Evolutionary conservation across 2,797 vertebrate genomes (phyloP), one percentile per base, ranked within the genome.

Genomic region (Morus bassanus): DNA sequence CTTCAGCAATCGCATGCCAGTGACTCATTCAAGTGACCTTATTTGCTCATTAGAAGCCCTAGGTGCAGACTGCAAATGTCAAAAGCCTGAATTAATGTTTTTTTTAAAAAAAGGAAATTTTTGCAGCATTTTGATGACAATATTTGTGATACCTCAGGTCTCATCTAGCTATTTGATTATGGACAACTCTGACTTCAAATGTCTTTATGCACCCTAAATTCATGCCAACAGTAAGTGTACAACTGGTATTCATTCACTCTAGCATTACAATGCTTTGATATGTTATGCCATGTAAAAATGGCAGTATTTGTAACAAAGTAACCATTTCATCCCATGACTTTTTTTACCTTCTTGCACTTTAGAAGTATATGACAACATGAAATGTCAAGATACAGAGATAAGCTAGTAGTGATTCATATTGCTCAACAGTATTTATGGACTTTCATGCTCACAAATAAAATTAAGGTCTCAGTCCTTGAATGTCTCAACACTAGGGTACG

Each of bases 21-120:
- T 92, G 96, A 98, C 93, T 98, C 94, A 96, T 95, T 96, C 93
- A 74, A 97, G 80, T 93, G 95, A 98, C 97, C 97, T 98, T 96
- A 93, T 95, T 96, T 97, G 95, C 96, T 98, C 97, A 97, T 97
- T 98, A 98, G 95, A 92, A 96, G 94, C 89, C 95, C 69, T 85
- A 91, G 95, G 92, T 96, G 93, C 70, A 96, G 30, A 39, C 30
- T 98, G 96, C 94, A 98, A 97, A 98, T 97, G 96, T 96, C 97
- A 98, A 77, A 73, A 94, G 69, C 54, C 60, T 75, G 83, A 96
- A 94, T 97, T 97, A 97, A 93, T 84, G 93, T 93, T 94, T 94
- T 60, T 56, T 89, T 19, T 16, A 3, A 23, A 31, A 92, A 92
- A 89, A 50, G 18, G 39, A 23, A 88, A 87, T 67, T 77, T 95